Percentiles rank a stretch among this genome's conserved stretches.
Evolutionary conservation across 2,888 invertebrate genomes (phyloP).

Genomic region (Drosophila tanythrix): DNA sequence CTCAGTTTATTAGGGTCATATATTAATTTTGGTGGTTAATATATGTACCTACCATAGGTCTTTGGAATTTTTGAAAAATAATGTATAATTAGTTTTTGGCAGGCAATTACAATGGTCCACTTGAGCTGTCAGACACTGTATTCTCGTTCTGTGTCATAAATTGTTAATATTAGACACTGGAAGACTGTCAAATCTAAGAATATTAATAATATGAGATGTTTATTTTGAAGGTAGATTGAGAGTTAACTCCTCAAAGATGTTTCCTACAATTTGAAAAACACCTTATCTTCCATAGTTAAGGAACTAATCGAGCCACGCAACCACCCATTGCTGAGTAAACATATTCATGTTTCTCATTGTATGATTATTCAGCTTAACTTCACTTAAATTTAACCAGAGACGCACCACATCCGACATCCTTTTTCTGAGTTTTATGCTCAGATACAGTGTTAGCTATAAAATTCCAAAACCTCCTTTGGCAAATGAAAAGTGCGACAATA

Average conservation of each 20-base stretch:
- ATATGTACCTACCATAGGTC: no score
- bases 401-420: not conserved
- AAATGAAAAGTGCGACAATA: constrained; percentile 77
- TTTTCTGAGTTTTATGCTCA: not conserved
- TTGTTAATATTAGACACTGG: not conserved
- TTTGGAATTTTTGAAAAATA: no score
- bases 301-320: not conserved
- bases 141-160: no score
- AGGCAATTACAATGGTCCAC: no score
- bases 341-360: not conserved
- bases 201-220: not conserved
- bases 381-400: not conserved
- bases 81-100: no score
- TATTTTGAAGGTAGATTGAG: not conserved
- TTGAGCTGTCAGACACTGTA: no score
- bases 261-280: not conserved
- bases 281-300: not conserved
- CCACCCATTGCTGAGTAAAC: not conserved
- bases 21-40: no score
- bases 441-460: constrained; percentile 47
- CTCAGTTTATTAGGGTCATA: no score
- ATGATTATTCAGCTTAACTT: not conserved
- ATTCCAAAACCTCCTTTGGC: constrained; percentile 64
- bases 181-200: not conserved
- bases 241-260: not conserved